Conservation (phyloP, 1,140 invertebrate genomes). For the Atta texana region DNA sequence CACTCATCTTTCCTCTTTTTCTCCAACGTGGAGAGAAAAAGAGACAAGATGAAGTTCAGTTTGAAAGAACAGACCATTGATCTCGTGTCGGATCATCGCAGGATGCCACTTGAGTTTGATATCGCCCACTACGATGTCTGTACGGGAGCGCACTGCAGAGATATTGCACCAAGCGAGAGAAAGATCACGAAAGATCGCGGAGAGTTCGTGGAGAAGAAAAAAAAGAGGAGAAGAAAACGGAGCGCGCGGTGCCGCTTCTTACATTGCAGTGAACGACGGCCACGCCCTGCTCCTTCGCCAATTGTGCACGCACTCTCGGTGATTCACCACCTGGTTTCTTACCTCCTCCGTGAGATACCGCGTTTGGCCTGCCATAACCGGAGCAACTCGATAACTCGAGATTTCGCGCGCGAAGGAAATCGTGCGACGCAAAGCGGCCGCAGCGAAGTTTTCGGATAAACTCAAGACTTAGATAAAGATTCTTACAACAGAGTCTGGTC, state of each 20-base stretch:
- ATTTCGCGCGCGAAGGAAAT: conserved; percentile 73
- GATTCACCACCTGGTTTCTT: conserved; percentile 78
- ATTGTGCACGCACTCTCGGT: conserved; percentile 60
- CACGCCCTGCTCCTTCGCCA: conserved; percentile 73
- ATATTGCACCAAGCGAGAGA: conserved; percentile 7
- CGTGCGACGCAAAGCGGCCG: background rate
- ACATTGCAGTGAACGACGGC: conserved; percentile 62
- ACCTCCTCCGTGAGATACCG: conserved; percentile 48
- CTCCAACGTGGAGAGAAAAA: too few relatives aligned
- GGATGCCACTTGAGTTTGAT: background rate
- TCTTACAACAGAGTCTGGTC: too few relatives aligned
- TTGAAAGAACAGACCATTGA: too few relatives aligned
- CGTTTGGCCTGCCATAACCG: conserved; percentile 73
- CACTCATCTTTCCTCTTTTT: too few relatives aligned
- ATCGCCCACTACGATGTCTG: background rate
- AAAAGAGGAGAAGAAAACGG: conserved; percentile 48
- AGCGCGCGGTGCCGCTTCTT: conserved; percentile 56
- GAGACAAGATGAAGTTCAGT: too few relatives aligned
- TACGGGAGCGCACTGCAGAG: background rate
- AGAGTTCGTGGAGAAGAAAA: background rate
- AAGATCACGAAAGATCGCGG: conserved; percentile 5
- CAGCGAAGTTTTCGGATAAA: too few relatives aligned
- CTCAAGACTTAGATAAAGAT: too few relatives aligned
- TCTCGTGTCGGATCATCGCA: background rate
- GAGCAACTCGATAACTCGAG: conserved; percentile 77